Evolutionary conservation across 2,113 vertebrate species (phyloP), one percentile per base, ranked within the genome.

Genomic region (Crypturellus undulatus): DNA sequence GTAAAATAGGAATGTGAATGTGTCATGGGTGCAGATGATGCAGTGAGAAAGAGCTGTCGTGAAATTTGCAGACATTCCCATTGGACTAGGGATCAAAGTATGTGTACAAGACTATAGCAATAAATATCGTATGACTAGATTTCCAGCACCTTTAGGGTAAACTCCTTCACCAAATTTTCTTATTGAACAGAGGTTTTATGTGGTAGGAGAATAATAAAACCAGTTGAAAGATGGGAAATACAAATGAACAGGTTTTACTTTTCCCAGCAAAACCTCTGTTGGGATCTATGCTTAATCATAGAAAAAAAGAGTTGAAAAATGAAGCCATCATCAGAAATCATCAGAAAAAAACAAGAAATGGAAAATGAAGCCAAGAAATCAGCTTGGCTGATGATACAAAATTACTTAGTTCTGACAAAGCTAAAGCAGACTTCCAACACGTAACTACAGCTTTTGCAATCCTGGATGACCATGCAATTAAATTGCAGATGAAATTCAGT

Each of bases 51-150:
- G 21, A 45, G 14, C 3, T 32, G 4, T 2, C 4, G 7, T 5
- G 28, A 13, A 56, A 36, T 89, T 56, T 89, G 8, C 32, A 68
- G 62, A 52, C 88, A 10, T 2, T 3, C 3, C 8, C 58, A 21
- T 10, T 78, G 30, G 15, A 36, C 13, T 24, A 28, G 26, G 36
- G 68, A 47, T 6, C 34, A 56, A 65, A 15, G 8, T 4, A 8
- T 1, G 6, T n/a, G n/a, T 34, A 40, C 15, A 15, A 54, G 7
- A 7, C 17, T 36, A 5, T 22, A 71, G 3, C 20, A 6, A 15
- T 59, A 24, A 79, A 5, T 0, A 0, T 13, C 54, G 24, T 0
- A 0, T 28, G 17, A 18, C 4, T 19, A 51, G n/a, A 6, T 54
- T 69, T 68, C 40, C 18, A 22, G n/a, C 47, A 68, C 7, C 13